These are phyloP conservation scores for Novumbra hubbsi DNA, from an alignment of 2,797 vertebrate genomes.

Conservation along the genomic window DNA sequence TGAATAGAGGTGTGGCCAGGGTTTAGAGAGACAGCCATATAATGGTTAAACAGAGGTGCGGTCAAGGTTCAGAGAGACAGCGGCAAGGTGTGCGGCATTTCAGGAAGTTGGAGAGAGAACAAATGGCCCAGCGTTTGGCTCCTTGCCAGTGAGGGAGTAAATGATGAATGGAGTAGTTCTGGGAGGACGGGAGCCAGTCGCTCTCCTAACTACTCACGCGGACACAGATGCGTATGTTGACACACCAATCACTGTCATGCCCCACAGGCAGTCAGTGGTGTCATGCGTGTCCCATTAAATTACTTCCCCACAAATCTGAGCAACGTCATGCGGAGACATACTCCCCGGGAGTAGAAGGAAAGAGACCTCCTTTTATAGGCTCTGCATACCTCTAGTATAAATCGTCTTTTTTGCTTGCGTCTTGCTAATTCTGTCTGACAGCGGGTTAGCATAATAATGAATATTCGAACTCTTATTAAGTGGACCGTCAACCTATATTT, in stretches of 20 bases:
- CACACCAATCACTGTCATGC: conserved; percentile 38
- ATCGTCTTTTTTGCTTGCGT: background rate
- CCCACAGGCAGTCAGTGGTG: conserved; percentile 15
- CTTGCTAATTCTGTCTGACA: no score
- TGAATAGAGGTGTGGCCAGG: background rate
- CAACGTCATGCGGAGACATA: background rate
- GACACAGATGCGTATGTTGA: conserved; percentile 32
- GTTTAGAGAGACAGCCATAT: background rate
- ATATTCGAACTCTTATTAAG: background rate
- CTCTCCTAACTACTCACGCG: background rate
- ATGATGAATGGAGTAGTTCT: conserved; percentile 45
- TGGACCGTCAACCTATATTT: background rate
- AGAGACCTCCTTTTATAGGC: background rate
- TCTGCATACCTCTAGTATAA: background rate
- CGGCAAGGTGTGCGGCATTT: conserved; percentile 8
- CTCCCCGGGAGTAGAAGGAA: background rate
- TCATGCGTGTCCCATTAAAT: conserved; percentile 25
- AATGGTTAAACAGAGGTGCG: background rate
- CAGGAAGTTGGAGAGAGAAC: conserved; percentile 23
- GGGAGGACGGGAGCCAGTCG: conserved; percentile 24
- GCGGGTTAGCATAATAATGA: no score
- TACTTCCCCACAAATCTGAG: background rate
- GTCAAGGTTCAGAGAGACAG: background rate
- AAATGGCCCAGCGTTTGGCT: conserved; percentile 25
- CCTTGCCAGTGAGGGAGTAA: conserved; percentile 31